Evolutionary conservation across 2,113 vertebrate species (phyloP), one percentile per base, ranked within the genome.

Genomic region (Clarias gariepinus): DNA sequence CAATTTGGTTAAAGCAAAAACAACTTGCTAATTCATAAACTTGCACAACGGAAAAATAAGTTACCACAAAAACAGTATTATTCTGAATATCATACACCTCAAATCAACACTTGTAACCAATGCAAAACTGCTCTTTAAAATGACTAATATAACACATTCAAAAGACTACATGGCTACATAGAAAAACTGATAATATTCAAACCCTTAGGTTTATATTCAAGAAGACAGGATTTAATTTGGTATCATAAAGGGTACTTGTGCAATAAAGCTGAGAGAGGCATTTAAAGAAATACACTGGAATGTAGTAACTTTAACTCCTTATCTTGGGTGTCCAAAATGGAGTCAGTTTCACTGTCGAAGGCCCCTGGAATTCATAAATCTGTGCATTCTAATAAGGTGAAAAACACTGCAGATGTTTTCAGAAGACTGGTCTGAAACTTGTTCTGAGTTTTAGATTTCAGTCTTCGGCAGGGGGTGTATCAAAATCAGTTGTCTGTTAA

Each of bases 31-130:
- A 87, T 87, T 89, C 90, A 91, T 86, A 89, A 83, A 80, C 74
- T 86, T 87, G 82, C 84, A 87, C 30, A 85, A 90, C 94, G 93
- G 88, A 94, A 94, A 96, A 96, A 96, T 96, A 96, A 97, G 94
- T 96, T 97, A 96, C 95, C 96, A 90, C 92, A 93, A 92, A 95
- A 94, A 93, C 94, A 95, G 95, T 95, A 95, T 95, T 81, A 58
- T 85, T 88, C 86, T 85, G 80, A 89, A 88, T 88, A 88, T 89
- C 41, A 88, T 90, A 90, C 90, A 90, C 87, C 90, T 84, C 82
- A 85, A 88, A 63, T 85, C 71, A 87, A 71, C 68, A 80, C 61
- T 78, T 57, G 78, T 82, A 86, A 81, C 76, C 89, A 64, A 82
- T 81, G 61, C 88, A 73, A 88, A 86, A 81, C 73, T 28, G 89